Evolutionary conservation across 2,113 vertebrate species (phyloP).

Genomic region (Larimichthys polyactis): DNA sequence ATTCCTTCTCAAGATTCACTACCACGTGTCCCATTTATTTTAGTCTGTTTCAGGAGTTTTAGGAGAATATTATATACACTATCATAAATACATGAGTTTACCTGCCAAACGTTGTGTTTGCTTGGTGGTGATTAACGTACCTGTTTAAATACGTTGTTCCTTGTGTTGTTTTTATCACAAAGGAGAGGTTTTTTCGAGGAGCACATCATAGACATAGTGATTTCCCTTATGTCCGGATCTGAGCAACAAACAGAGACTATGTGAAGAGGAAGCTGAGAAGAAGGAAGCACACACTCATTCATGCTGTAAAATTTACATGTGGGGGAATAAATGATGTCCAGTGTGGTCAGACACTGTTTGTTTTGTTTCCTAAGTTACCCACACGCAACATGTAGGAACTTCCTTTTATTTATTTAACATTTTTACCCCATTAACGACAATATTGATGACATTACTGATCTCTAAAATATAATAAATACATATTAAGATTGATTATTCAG

Average conservation of each 20-base stretch:
- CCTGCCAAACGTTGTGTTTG: background rate
- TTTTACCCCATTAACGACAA: too few species aligned
- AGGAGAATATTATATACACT: background rate
- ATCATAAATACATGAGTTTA: background rate
- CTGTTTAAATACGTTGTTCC: accelerated
- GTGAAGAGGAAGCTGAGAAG: constrained; percentile 15
- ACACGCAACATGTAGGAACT: too few species aligned
- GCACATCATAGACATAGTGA: constrained; percentile 69
- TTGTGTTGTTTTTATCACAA: accelerated
- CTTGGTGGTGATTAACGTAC: constrained; percentile 39
- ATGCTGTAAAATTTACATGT: constrained; percentile 7
- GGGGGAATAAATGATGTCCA: background rate
- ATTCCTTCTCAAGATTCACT: background rate
- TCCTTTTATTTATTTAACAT: too few species aligned
- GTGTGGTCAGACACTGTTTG: background rate
- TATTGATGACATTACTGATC: too few species aligned
- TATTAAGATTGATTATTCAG: too few species aligned
- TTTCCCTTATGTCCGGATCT: accelerated
- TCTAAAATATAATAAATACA: too few species aligned
- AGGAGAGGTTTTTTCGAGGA: accelerated
- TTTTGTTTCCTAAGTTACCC: background rate
- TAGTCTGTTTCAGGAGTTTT: background rate
- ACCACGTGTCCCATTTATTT: background rate
- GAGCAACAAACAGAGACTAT: constrained; percentile 19
- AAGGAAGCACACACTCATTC: background rate